Evolutionary conservation across 2,113 vertebrate species (phyloP), one percentile per base, ranked within the genome.

Genomic region (Oryzias javanicus): DNA sequence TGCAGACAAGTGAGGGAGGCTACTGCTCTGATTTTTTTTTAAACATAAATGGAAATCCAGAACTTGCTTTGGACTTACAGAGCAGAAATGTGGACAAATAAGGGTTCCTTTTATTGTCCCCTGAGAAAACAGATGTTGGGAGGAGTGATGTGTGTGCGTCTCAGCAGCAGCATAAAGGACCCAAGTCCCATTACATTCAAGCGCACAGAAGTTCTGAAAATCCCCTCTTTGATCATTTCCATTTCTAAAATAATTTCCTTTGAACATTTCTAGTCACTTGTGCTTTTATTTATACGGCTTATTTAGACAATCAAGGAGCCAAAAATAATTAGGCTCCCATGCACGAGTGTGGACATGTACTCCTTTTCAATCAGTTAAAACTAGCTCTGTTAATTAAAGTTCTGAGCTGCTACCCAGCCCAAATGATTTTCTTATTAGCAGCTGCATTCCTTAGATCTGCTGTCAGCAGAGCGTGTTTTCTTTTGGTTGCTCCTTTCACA

Each of bases 281-380:
- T 80, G 79, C 79, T 86, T 87, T 89, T 89, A 89, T 89, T 90
- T 87, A 89, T 85, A 77, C 83, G 83, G 84, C 76, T 67, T 87
- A 87, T 86, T 85, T 84, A 86, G 87, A 89, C 87, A 86, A 87
- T 89, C 81, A 89, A 85, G 60, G 77, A 79, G 72, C 83, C 79
- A 76, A 65, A 87, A 90, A 88, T 92, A 89, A 91, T 90, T 86
- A 90, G 85, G 73, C 73, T 67, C 55, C 50, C 52, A 17, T 76
- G 72, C 67, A 76, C 5, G 57, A 69, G 81, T 49, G 70, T 69
- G 86, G 77, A 87, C 84, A 87, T 68, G 78, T 66, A 78, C 86
- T 88, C 79, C 75, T 74, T 86, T 88, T 89, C 85, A 86, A 89
- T 91, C 84, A 84, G 79, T 89, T 82, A 84, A 89, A 89, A 86